Conservation (phyloP, 2,888 invertebrate species). For the Tachina grossa region DNA sequence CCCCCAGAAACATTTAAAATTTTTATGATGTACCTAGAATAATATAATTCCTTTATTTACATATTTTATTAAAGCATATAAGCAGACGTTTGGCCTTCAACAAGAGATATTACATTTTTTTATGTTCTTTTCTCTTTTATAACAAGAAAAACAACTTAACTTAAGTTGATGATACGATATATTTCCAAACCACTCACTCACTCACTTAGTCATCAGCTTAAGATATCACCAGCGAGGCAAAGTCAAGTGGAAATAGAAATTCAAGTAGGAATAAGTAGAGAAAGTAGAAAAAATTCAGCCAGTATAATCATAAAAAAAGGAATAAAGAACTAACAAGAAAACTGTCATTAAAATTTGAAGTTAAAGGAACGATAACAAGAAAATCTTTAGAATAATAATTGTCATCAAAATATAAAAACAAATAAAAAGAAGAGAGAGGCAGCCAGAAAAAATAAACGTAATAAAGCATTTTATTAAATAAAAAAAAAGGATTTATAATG, state of each 20-base stretch:
- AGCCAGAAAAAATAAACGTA: background rate
- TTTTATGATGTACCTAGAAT: background rate
- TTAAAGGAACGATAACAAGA: slow-evolving; percentile 65
- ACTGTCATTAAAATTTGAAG: slow-evolving; percentile 70
- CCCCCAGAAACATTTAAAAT: too few species aligned
- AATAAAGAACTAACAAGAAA: slow-evolving; percentile 42
- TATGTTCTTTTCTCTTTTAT: slow-evolving; percentile 1
- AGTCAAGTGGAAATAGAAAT: slow-evolving; percentile 68
- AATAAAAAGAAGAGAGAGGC: background rate
- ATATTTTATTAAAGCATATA: slow-evolving; percentile 48
- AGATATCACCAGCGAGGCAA: slow-evolving; percentile 54
- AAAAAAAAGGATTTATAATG: background rate
- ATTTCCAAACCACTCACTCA: slow-evolving; percentile 57
- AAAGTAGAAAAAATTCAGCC: slow-evolving; percentile 23
- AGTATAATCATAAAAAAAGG: background rate
- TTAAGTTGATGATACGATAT: slow-evolving; percentile 65
- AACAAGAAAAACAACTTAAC: slow-evolving; percentile 36
- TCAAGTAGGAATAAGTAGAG: slow-evolving; percentile 43
- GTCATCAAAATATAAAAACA: slow-evolving; percentile 53
- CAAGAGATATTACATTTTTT: slow-evolving; percentile 14
- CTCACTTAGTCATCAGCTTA: slow-evolving; percentile 62
- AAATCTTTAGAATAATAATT: slow-evolving; percentile 66
- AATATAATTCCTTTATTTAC: slow-evolving; percentile 24
- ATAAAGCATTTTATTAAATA: background rate
- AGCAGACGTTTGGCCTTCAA: slow-evolving; percentile 56